A percentile compares a stretch with the other conserved stretches of the same genome.
Evolutionary conservation across 2,888 invertebrate species (phyloP).

Genomic region (Tachina fera): DNA sequence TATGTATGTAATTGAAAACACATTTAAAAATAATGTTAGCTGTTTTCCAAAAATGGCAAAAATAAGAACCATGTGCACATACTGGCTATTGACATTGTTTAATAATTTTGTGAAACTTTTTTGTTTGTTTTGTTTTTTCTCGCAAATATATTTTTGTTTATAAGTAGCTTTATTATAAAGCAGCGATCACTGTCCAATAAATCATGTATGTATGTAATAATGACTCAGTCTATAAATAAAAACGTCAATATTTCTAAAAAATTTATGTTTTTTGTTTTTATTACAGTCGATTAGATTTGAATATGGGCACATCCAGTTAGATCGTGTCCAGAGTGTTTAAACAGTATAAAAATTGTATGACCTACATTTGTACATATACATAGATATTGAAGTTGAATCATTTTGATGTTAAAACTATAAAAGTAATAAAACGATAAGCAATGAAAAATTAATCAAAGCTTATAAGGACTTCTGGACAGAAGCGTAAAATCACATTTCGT

Average conservation of each 20-base stretch:
- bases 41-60: conserved; percentile 59
- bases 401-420: background rate
- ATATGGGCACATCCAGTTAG: conserved; percentile 24
- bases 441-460: too few relatives aligned
- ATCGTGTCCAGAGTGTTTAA: background rate
- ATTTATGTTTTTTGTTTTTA: conserved; percentile 29
- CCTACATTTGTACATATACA: background rate
- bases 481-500: too few relatives aligned
- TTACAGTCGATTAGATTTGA: conserved; percentile 1
- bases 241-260: conserved; percentile 26
- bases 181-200: conserved; percentile 36
- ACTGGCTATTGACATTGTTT: background rate
- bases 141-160: background rate
- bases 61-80: conserved; percentile 41
- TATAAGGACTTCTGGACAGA: too few relatives aligned
- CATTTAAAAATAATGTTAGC: conserved; percentile 40
- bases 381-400: conserved; percentile 2
- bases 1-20: conserved; percentile 25
- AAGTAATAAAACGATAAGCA: background rate
- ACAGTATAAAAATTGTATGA: background rate
- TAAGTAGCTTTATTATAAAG: background rate
- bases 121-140: background rate
- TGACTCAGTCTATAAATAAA: conserved; percentile 44
- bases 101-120: conserved; percentile 35
- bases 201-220: background rate